Percentiles rank a stretch among this genome's conserved stretches.
Evolutionary conservation across 2,113 vertebrate genomes (phyloP).

Genomic region (Channa argus): DNA sequence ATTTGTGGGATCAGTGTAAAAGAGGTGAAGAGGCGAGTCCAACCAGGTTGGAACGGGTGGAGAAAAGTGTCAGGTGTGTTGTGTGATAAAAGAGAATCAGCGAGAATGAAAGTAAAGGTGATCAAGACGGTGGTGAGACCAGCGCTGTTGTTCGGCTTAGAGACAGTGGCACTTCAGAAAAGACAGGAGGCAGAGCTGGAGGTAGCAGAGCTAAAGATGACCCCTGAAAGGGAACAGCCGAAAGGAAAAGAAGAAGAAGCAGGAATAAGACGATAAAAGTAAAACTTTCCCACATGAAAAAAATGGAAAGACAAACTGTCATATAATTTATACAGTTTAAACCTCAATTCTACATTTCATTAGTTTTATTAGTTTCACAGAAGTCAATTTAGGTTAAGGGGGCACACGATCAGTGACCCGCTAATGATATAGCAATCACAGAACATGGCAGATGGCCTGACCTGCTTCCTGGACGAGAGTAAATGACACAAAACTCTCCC

Average conservation of each 20-base stretch:
- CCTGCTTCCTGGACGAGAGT: constrained; percentile 69
- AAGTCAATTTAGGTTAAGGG: constrained; percentile 40
- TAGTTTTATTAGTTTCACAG: constrained; percentile 27
- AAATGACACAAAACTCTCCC: constrained; percentile 68
- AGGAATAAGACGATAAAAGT: background rate
- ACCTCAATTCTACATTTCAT: constrained; percentile 47
- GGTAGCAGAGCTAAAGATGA: too few relatives aligned
- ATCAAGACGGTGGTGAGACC: too few relatives aligned
- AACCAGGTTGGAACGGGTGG: too few relatives aligned
- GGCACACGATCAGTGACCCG: constrained; percentile 66
- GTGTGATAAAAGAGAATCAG: too few relatives aligned
- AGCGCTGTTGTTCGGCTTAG: too few relatives aligned
- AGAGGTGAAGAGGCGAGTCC: too few relatives aligned
- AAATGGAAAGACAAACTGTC: background rate
- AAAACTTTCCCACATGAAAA: constrained; percentile 21
- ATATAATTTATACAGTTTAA: constrained; percentile 21
- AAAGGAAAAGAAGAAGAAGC: too few relatives aligned
- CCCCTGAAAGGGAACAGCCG: too few relatives aligned
- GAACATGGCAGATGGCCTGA: constrained; percentile 76
- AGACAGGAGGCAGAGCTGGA: too few relatives aligned
- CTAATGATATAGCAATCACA: constrained; percentile 75
- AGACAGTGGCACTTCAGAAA: too few relatives aligned
- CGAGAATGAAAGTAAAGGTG: too few relatives aligned
- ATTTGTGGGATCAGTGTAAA: background rate
- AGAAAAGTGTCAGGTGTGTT: too few relatives aligned